Base-by-base conservation (phyloP, 2,113 vertebrate species). In the Tetrao urogallus region DNA sequence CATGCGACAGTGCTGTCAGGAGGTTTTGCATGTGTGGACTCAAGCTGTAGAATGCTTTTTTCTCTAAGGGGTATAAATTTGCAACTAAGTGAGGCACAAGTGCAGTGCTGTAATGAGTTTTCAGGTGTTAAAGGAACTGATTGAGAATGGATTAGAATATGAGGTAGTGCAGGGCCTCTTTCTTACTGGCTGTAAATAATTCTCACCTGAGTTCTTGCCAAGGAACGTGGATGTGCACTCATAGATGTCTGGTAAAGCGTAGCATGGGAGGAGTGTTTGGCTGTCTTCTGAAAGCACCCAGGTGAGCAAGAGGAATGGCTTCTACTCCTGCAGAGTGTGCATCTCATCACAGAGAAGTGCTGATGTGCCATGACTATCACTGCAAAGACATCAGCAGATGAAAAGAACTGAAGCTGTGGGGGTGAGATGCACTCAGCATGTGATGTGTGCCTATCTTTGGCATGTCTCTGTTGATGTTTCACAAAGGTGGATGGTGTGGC, bases 291-390 rank as follows among this genome's bases (percentile, higher is more conserved):
- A 24, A 71, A 52, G 65, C 38, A 48, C 17, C 42, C 52, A 50
- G 63, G 9, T 1, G 6, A 67, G 71, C 34, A 65, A 13, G 7
- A 50, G 56, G 57, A 86, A 42, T 0, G 2, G 66, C 20, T 4
- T 75, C 32, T 54, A 1, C 18, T 74, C 60, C 50, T 12, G 6
- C 13, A 38, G 36, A 36, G 36, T 15, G 5, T 6, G 10, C 30
- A 3, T 57, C 0, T 1, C 50, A 11, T 22, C 8, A 0, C 3
- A 48, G n/a, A 42, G 61, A n/a, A 70, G 54, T 18, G 4, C 10
- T 45, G 72, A 6, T 48, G 4, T 4, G 38, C 63, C 18, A 36
- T 45, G 50, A 2, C 50, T 22, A 1, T 40, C n/a, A 3, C 38
- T 70, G 8, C 61, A n/a, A 50, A 43, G 66, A 15, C 5, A 4